Evolutionary conservation across 2,797 vertebrate genomes (phyloP).

Genomic region (Falco novaeseelandiae): DNA sequence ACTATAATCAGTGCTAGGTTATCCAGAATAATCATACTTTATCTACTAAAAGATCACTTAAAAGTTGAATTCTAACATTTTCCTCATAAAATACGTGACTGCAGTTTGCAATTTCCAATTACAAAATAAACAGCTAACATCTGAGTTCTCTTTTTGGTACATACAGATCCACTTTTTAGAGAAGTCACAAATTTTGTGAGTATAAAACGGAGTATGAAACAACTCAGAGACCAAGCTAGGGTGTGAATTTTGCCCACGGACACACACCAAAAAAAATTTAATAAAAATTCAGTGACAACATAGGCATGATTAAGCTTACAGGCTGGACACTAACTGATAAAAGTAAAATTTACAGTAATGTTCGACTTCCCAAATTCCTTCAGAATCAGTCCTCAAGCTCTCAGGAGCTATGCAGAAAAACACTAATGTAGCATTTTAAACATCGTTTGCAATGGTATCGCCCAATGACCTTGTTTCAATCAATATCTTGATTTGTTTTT

Average conservation of each 20-base stretch:
- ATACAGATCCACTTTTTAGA: background rate
- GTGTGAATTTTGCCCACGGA: rapidly evolving
- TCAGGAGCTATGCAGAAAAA: background rate
- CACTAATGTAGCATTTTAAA: background rate
- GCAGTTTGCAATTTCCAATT: background rate
- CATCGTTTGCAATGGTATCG: background rate
- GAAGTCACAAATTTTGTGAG: background rate
- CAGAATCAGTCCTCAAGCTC: background rate
- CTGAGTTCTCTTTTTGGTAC: background rate
- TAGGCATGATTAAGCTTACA: background rate
- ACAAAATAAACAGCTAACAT: background rate
- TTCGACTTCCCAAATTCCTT: background rate
- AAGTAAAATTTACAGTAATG: background rate
- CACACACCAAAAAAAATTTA: background rate
- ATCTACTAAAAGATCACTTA: background rate
- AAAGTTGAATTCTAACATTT: background rate
- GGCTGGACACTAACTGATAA: background rate
- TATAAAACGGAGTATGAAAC: background rate
- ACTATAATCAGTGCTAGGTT: background rate
- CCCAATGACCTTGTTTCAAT: background rate
- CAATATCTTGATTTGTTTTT: rapidly evolving
- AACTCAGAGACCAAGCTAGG: background rate
- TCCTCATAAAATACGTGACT: background rate
- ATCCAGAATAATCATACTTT: background rate
- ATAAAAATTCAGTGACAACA: background rate